phyloP scores from a whole-genome alignment of 1,140 invertebrate genomes.

The Caenorhabditis remanei region DNA sequence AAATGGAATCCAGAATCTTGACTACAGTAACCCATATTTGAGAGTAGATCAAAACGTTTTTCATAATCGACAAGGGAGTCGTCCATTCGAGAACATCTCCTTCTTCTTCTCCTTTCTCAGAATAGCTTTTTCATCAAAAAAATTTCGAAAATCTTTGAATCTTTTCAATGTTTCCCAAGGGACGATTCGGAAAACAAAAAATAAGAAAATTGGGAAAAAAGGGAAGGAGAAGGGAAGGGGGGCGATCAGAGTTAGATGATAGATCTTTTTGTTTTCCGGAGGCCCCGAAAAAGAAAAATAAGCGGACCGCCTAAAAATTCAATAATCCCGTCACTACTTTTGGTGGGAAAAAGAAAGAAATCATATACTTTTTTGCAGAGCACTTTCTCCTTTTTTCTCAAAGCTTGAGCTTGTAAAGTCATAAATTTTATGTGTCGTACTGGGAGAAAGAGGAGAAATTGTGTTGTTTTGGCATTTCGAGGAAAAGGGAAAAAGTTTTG shows the following conservation, averaged over 20 bases:
- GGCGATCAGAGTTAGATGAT: not conserved
- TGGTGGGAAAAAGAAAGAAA: not conserved
- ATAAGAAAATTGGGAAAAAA: not conserved
- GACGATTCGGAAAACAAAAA: not conserved
- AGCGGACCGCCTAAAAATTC: not conserved
- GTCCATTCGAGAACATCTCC: not conserved
- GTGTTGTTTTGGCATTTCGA: slow-evolving; percentile 29
- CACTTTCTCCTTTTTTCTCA: not conserved
- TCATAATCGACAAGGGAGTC: slow-evolving; percentile 6
- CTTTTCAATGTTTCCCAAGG: slow-evolving; percentile 40
- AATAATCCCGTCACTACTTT: not conserved
- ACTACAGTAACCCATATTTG: no score
- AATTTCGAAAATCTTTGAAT: slow-evolving; percentile 25
- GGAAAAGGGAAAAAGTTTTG: slow-evolving; percentile 4
- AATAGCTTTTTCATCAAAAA: slow-evolving; percentile 34
- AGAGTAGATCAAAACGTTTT: not conserved
- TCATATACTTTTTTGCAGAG: slow-evolving; percentile 5
- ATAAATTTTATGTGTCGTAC: slow-evolving; percentile 48
- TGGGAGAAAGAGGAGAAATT: slow-evolving; percentile 15
- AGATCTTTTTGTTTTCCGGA: slow-evolving; percentile 11
- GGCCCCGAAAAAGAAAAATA: not conserved
- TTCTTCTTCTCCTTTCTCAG: not conserved
- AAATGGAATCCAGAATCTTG: no score
- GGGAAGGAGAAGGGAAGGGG: not conserved
- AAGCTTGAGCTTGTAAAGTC: slow-evolving; percentile 20